Evolutionary conservation across 2,797 vertebrate genomes (phyloP).

Genomic region (Phaenicophaeus curvirostris): DNA sequence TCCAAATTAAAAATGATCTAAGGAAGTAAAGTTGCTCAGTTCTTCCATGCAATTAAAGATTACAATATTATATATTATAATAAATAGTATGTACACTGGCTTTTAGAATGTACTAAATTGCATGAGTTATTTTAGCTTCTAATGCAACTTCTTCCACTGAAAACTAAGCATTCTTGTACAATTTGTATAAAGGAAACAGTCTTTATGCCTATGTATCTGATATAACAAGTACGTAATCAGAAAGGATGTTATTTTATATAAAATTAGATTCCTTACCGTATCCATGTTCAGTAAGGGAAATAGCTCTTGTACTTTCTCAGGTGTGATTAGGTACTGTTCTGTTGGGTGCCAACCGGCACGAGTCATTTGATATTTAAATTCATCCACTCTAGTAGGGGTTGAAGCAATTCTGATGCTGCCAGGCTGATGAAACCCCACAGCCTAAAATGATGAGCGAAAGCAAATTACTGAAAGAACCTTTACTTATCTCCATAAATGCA

Average conservation of each 20-base stretch:
- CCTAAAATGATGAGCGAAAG: slow-evolving; percentile 74
- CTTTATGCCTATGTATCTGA: background rate
- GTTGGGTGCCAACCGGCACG: slow-evolving; percentile 90
- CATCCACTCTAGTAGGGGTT: slow-evolving; percentile 89
- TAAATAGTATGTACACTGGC: background rate
- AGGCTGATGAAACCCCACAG: slow-evolving; percentile 93
- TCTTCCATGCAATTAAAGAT: background rate
- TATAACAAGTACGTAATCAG: background rate
- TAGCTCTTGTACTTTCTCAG: slow-evolving; percentile 89
- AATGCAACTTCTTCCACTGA: background rate
- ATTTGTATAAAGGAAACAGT: background rate
- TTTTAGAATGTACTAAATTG: background rate
- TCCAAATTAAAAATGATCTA: background rate
- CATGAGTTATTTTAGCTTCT: background rate
- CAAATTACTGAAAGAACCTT: background rate
- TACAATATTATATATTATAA: background rate
- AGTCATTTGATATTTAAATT: slow-evolving; percentile 96
- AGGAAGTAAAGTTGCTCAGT: background rate
- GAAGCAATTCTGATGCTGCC: slow-evolving; percentile 94
- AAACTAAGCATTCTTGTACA: background rate
- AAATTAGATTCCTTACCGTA: slow-evolving; percentile 79
- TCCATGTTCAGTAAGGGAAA: slow-evolving; percentile 92
- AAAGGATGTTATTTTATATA: background rate
- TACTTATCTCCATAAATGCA: background rate
- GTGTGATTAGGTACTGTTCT: slow-evolving; percentile 86